Percentiles rank a stretch among this genome's conserved stretches.
phyloP scores from a whole-genome alignment of 2,888 invertebrate species.

The Onthophagus sagittarius region DNA sequence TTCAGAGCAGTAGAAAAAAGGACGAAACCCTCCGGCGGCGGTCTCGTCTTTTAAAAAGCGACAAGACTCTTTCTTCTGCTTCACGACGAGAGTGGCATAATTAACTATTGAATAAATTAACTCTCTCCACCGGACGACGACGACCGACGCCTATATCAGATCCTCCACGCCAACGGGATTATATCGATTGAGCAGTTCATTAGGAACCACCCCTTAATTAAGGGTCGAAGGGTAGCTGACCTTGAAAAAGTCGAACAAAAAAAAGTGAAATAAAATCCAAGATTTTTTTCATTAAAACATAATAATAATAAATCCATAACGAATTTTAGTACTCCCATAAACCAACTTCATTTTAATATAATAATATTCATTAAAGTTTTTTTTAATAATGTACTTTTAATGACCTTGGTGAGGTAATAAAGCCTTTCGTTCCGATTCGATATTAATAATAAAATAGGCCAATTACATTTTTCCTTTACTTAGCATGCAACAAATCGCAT shows the following conservation, averaged over 20 bases:
- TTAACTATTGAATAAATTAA: slow-evolving; percentile 47
- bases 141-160: slow-evolving; percentile 38
- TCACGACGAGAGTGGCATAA: slow-evolving; percentile 32
- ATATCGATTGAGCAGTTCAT: slow-evolving; percentile 47
- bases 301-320: too few relatives aligned
- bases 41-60: slow-evolving; percentile 18
- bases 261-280: background rate
- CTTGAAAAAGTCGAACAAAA: background rate
- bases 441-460: background rate
- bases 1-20: background rate
- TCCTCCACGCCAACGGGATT: slow-evolving; percentile 44
- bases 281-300: too few relatives aligned
- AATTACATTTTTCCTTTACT: slow-evolving; percentile 1
- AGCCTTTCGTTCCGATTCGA: background rate
- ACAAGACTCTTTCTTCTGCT: slow-evolving; percentile 20
- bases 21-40: background rate
- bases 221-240: slow-evolving; percentile 30
- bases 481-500: background rate
- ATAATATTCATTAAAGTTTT: background rate
- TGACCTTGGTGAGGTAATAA: background rate
- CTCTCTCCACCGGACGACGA: slow-evolving; percentile 26
- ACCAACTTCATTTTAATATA: background rate
- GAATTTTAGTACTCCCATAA: background rate
- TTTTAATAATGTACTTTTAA: background rate
- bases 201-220: slow-evolving; percentile 44